Evolutionary conservation across 2,113 vertebrate species (phyloP), one percentile per base, ranked within the genome.

Genomic region (Pterocles burchelli): DNA sequence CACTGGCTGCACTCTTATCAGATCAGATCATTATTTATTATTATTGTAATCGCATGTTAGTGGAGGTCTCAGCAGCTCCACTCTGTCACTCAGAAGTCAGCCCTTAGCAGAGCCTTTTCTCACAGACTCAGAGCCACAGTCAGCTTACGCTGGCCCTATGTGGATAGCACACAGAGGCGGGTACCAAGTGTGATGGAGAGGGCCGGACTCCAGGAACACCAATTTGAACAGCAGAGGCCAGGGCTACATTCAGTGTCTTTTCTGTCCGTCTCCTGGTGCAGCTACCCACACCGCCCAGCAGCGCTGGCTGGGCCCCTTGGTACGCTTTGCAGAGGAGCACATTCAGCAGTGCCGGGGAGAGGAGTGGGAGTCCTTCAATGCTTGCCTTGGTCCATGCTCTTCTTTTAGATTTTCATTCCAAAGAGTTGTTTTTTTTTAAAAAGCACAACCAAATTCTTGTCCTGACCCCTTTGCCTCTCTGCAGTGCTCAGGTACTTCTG

Each of bases 291-390:
- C 46, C 0, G 1, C 34, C 28, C 76, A 63, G 54, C 34, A 63
- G 14, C 36, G 24, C 59, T 55, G 33, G 25, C 46, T 58, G 36
- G 38, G 46, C 20, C 4, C 65, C n/a, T 70, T 0, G 0, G 61
- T 48, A 46, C 26, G 6, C 58, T 55, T 83, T 43, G 31, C n/a
- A 0, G 4, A 66, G 48, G 36, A 67, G 11, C 4, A 3, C 43
- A 36, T 78, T 77, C 70, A 77, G 58, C 34, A 81, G 24, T 74
- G 34, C 46, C 45, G 31, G 67, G 21, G 22, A 10, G 22, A 93
- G 41, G 16, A 45, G 7, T 33, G 9, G 31, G 33, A 9, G 26
- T 74, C 18, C 28, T 28, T 70, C 41, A 65, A 31, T 1, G 0
- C 80, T 76, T 93, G 14, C 31, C 33, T 88, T 74, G 48, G 68